A percentile compares a stretch with the other conserved stretches of the same genome.
These are phyloP conservation scores for Meganola albula DNA, from an alignment of 2,888 invertebrate genomes.

Conservation along the genomic window DNA sequence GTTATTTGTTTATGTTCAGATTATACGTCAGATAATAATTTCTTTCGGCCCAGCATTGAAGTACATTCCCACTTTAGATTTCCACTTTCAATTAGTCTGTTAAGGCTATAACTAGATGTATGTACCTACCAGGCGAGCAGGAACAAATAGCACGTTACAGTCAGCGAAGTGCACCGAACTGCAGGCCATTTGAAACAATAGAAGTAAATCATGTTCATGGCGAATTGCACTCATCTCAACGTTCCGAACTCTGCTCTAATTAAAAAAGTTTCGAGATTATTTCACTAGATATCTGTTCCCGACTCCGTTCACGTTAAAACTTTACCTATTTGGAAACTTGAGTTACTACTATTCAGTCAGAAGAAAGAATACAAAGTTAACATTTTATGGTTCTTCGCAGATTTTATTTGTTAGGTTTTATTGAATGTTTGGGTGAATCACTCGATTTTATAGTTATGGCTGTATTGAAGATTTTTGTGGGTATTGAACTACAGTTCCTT, in stretches of 20 bases:
- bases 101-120: too few species aligned
- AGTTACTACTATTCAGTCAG: conserved; percentile 27
- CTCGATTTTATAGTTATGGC: too few species aligned
- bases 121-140: conserved; percentile 9
- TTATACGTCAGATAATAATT: too few species aligned
- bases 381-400: conserved; percentile 38
- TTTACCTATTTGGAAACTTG: conserved; percentile 31
- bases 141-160: conserved; percentile 18
- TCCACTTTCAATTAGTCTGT: too few species aligned
- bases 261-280: conserved; percentile 51
- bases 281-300: conserved; percentile 29
- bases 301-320: conserved; percentile 14
- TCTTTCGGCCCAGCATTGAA: too few species aligned
- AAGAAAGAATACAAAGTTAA: conserved; percentile 39
- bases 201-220: conserved; percentile 34
- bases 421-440: too few species aligned
- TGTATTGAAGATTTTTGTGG: too few species aligned
- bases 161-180: background rate
- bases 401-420: conserved; percentile 38
- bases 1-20: too few species aligned
- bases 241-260: conserved; percentile 32
- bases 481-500: too few species aligned
- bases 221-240: conserved; percentile 12
- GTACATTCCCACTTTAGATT: too few species aligned
- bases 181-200: conserved; percentile 25